Evolutionary conservation across 2,888 invertebrate genomes (phyloP), one percentile per base, ranked within the genome.

Genomic region (Andricus quercusramuli): DNA sequence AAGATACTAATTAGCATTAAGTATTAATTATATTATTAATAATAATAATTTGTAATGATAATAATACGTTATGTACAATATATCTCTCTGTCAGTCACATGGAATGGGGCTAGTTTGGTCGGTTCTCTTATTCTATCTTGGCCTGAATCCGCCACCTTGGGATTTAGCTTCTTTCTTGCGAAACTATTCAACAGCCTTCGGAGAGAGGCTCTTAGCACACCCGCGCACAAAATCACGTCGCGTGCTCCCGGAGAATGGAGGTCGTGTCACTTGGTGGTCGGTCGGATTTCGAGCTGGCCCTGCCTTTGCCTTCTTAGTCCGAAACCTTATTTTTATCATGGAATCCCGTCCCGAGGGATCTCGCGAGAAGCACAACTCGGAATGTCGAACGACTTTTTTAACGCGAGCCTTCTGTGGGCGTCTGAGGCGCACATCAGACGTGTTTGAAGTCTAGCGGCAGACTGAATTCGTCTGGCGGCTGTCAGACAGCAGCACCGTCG

Each of bases 381-480:
- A 74, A 74, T 74, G 74, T 74, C 56, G 51, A 74, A 74, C 29
- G n/a, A 74, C n/a, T 25, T 51, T 74, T 56, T 32, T 37, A 29
- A 51, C 74, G 74, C 74, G 74, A 74, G n/a, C 32, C 20, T 70
- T 29, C 56, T 74, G 29, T 70, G 47, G 47, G 51, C 25, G 47
- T 70, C 70, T 51, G 70, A 51, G n/a, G 56, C 70, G 37, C 78
- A 79, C 86, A 82, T 82, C 87, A 81, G 29, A 78, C 84, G 78
- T 86, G 85, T 83, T 85, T 86, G 84, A 89, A 89, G 90, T 91
- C 91, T 87, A 87, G 88, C 90, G 90, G 90, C 89, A 89, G 90
- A 91, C 91, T 91, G 90, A 91, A 89, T 87, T 90, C 89, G 87
- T 88, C 87, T 89, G 89, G 89, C 90, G 90, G 89, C 90, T 90